Percentiles rank a stretch among this genome's conserved stretches.
These are phyloP conservation scores for Serripes groenlandicus DNA, from an alignment of 2,888 invertebrate species.

Conservation along the genomic window DNA sequence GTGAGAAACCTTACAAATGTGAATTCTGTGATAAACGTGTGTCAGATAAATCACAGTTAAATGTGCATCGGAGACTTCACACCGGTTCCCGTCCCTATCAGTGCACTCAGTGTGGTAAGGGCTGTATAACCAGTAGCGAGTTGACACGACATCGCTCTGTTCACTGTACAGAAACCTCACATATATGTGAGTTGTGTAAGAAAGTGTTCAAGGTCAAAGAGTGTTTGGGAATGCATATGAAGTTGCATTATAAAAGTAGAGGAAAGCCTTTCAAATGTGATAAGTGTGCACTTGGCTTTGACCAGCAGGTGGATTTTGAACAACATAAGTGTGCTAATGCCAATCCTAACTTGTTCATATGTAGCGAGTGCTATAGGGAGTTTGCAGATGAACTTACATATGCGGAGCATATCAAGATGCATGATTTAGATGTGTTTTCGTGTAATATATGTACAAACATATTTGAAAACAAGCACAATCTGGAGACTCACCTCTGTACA, in stretches of 20 bases:
- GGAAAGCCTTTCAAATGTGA: slow-evolving; percentile 53
- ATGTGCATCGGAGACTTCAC: slow-evolving; percentile 62
- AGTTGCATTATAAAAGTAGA: slow-evolving; percentile 58
- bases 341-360: slow-evolving; percentile 44
- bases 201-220: slow-evolving; percentile 61
- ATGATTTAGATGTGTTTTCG: slow-evolving; percentile 54
- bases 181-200: slow-evolving; percentile 50
- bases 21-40: slow-evolving; percentile 68
- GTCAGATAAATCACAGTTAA: slow-evolving; percentile 66
- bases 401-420: slow-evolving; percentile 61
- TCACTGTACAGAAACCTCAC: slow-evolving; percentile 35
- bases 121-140: slow-evolving; percentile 65
- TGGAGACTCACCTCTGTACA: slow-evolving; percentile 61
- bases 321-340: slow-evolving; percentile 50
- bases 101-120: slow-evolving; percentile 59
- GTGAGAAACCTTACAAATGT: slow-evolving; percentile 65
- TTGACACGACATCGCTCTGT: slow-evolving; percentile 48
- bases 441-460: slow-evolving; percentile 62
- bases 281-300: slow-evolving; percentile 64
- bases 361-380: slow-evolving; percentile 59
- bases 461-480: slow-evolving; percentile 53
- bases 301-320: slow-evolving; percentile 39
- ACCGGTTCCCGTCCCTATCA: slow-evolving; percentile 63
- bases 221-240: slow-evolving; percentile 66
- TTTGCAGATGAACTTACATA: slow-evolving; percentile 56